Base-by-base conservation (phyloP, 2,888 invertebrate genomes). In the Mesorhabditis belari region DNA sequence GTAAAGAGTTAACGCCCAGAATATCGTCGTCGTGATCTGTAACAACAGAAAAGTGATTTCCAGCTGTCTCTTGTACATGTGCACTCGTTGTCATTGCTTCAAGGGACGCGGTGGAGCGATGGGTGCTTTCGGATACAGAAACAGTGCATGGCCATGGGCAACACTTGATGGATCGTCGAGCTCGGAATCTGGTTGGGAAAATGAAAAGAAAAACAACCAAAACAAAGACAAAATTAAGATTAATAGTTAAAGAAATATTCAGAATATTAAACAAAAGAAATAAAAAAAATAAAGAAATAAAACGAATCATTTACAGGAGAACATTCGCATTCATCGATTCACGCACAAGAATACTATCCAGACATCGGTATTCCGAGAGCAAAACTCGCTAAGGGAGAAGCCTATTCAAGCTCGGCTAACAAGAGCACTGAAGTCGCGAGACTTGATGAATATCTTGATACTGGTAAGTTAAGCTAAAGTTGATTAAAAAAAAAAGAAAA, bases 321-420 rank as follows among this genome's bases (percentile, higher is more conserved):
- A 51, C 52, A 19, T 21, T 19, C 44, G 12, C 44, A 35, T 35
- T 35, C 44, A 17, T 35, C 44, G 12, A n/a, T 5, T 21, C 64
- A 66, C 26, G 73, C 73, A 25, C 69, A 70, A 44, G 79, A 79
- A 26, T 81, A 81, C 64, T 75, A 77, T 60, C 79, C 76, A 3
- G 77, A 77, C 49, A 61, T 77, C 51, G 78, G 77, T 25, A 81
- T 81, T 60, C 81, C 81, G 9, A 70, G 81, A 27, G 79, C 81
- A 3, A 81, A 81, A 57, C 73, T 81, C 24, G 63, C 65, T 62
- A 70, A 75, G 62, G 29, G 49, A 60, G 26, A 26, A 21, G 21
- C 29, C 44, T 54, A 26, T 26, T 49, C 27, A 66, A 71, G 49
- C 55, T 57, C 60, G 6, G 62, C 61, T 27, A 50, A 49, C 19